A percentile compares a stretch with the other conserved stretches of the same genome.
Conservation (phyloP, 2,797 vertebrate genomes). For the Galaxias olidus region DNA sequence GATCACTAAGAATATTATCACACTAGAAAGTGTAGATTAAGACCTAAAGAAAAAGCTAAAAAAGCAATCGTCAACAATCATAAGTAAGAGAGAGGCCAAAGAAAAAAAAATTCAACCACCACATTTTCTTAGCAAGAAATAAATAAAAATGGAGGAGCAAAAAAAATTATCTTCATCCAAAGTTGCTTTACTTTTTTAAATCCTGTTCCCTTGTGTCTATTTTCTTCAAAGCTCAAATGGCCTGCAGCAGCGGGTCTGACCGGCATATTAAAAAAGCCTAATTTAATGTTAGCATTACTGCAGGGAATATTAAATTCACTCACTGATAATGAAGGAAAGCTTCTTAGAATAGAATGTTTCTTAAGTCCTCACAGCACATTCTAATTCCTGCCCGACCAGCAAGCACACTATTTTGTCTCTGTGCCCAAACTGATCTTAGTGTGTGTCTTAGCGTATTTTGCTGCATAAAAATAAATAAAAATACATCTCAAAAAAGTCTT, state of each 20-base stretch:
- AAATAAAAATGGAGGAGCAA: slow-evolving; percentile 55
- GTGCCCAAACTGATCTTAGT: slow-evolving; percentile 64
- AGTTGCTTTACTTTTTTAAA: slow-evolving; percentile 47
- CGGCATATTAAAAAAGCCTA: slow-evolving; percentile 68
- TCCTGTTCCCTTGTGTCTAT: slow-evolving; percentile 48
- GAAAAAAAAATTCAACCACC: slow-evolving; percentile 38
- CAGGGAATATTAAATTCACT: slow-evolving; percentile 69
- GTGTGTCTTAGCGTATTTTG: slow-evolving; percentile 59
- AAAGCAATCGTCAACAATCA: slow-evolving; percentile 57
- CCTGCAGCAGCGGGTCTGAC: slow-evolving; percentile 56
- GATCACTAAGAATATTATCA: slow-evolving; percentile 65
- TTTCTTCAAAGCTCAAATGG: slow-evolving; percentile 57
- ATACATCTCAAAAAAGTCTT: slow-evolving; percentile 65
- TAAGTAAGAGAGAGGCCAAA: slow-evolving; percentile 48
- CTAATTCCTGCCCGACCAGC: slow-evolving; percentile 38
- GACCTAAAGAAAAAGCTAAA: slow-evolving; percentile 51
- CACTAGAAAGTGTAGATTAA: slow-evolving; percentile 69
- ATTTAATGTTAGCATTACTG: slow-evolving; percentile 68
- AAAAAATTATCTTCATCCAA: slow-evolving; percentile 55
- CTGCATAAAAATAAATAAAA: slow-evolving; percentile 61
- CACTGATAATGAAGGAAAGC: slow-evolving; percentile 71
- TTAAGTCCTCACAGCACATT: slow-evolving; percentile 41
- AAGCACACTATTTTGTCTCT: slow-evolving; percentile 63
- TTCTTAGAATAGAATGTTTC: slow-evolving; percentile 55
- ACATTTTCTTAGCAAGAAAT: slow-evolving; percentile 26